Evolutionary conservation across 2,888 invertebrate species (phyloP).

Genomic region (Ophonus ardosiacus): DNA sequence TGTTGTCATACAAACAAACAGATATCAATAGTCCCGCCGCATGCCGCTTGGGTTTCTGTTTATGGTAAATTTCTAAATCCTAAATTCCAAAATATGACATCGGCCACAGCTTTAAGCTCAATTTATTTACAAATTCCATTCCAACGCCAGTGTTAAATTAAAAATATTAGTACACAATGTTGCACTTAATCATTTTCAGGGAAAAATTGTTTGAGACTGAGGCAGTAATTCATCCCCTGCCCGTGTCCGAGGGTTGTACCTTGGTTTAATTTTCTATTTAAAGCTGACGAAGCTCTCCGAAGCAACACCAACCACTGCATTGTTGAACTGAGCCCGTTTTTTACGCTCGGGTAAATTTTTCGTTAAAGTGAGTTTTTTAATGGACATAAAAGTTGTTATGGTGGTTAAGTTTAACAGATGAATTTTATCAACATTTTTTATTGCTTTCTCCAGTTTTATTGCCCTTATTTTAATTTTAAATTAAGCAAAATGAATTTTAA

Average conservation of each 20-base stretch:
- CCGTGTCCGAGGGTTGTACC: background rate
- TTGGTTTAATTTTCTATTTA: background rate
- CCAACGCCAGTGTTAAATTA: background rate
- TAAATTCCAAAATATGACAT: no score
- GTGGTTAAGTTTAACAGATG: conserved; percentile 28
- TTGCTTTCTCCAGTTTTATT: conserved; percentile 23
- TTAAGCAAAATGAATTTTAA: conserved; percentile 31
- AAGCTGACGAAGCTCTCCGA: background rate
- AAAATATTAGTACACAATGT: background rate
- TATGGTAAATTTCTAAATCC: no score
- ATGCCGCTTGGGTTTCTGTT: no score
- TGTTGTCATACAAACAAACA: no score
- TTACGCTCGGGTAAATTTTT: conserved; percentile 29
- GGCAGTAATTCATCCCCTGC: background rate
- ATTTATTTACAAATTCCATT: background rate
- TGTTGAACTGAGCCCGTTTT: conserved; percentile 13
- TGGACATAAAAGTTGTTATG: conserved; percentile 35
- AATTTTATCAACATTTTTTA: conserved; percentile 42
- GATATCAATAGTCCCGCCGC: no score
- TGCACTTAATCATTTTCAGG: background rate
- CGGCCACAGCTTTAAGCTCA: no score
- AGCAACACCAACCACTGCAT: background rate
- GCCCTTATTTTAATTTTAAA: conserved; percentile 29
- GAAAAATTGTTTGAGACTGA: background rate
- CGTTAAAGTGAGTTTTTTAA: conserved; percentile 36